These are phyloP conservation scores for Dasyprocta punctata DNA, from an alignment of 2,113 vertebrate species.

Conservation along the genomic window DNA sequence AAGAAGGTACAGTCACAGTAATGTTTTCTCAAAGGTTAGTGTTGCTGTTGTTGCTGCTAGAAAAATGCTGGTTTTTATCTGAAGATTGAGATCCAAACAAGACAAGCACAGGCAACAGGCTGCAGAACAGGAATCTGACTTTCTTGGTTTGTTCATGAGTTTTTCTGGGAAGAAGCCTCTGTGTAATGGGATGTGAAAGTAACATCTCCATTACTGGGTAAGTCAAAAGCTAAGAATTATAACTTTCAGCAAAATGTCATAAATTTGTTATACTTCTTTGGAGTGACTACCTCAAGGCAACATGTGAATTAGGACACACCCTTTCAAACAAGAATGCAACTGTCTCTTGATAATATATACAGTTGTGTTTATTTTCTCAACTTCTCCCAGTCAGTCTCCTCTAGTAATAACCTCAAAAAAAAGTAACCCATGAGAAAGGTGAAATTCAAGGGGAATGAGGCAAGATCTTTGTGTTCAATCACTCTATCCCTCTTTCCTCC, in stretches of 20 bases:
- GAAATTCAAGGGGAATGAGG: background rate
- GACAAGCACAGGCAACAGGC: background rate
- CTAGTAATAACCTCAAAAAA: background rate
- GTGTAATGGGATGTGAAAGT: background rate
- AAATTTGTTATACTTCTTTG: background rate
- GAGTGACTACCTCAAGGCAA: background rate
- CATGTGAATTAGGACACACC: background rate
- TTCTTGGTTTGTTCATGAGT: background rate
- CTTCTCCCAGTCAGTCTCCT: background rate
- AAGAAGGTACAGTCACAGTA: background rate
- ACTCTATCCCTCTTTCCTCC: background rate
- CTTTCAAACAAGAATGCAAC: background rate
- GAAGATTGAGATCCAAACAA: background rate
- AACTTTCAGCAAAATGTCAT: conserved; percentile 15
- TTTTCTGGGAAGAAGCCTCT: background rate
- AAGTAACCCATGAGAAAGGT: background rate
- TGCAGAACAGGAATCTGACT: background rate
- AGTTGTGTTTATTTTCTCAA: background rate
- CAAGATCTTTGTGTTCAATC: background rate
- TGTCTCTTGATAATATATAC: background rate
- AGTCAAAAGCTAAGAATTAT: conserved; percentile 29
- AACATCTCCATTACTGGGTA: background rate
- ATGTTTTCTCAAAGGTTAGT: background rate
- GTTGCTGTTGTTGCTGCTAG: background rate
- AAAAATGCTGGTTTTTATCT: background rate